Conservation (phyloP, 2,113 vertebrate species). For the Otis tarda region DNA sequence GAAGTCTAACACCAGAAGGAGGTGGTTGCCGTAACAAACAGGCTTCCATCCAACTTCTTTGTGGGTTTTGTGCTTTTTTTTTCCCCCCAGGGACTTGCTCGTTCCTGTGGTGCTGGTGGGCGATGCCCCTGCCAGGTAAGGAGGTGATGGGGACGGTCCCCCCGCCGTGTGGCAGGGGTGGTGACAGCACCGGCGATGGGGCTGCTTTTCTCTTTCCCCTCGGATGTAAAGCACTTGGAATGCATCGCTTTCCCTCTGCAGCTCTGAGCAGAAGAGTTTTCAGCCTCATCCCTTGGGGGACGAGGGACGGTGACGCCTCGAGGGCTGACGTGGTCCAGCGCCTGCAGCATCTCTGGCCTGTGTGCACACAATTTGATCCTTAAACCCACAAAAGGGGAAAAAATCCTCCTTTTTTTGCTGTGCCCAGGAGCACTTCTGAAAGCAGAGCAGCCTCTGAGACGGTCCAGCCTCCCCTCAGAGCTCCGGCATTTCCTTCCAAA, state of each 20-base stretch:
- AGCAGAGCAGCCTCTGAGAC: neutral
- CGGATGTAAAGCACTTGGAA: neutral
- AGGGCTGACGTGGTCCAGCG: neutral
- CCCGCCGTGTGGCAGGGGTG: neutral
- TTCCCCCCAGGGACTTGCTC: neutral
- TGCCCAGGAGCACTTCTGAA: neutral
- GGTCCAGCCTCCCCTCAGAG: neutral
- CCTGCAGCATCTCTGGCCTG: neutral
- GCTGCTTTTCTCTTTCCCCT: neutral
- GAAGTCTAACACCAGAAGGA: neutral
- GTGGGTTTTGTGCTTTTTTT: neutral
- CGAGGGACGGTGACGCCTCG: neutral
- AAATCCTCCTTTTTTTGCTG: neutral
- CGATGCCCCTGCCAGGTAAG: neutral
- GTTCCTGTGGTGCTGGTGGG: fast-evolving
- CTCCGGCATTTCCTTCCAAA: neutral
- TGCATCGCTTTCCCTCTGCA: neutral
- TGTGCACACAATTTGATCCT: neutral
- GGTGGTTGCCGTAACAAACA: neutral
- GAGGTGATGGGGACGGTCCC: neutral
- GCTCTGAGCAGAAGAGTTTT: neutral
- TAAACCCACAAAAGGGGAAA: neutral
- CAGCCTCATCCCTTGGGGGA: neutral
- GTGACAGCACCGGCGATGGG: neutral
- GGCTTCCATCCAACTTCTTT: neutral